Percentiles rank a stretch among this genome's conserved stretches.
Conservation (phyloP, 1,140 invertebrate species). For the Manduca sexta region DNA sequence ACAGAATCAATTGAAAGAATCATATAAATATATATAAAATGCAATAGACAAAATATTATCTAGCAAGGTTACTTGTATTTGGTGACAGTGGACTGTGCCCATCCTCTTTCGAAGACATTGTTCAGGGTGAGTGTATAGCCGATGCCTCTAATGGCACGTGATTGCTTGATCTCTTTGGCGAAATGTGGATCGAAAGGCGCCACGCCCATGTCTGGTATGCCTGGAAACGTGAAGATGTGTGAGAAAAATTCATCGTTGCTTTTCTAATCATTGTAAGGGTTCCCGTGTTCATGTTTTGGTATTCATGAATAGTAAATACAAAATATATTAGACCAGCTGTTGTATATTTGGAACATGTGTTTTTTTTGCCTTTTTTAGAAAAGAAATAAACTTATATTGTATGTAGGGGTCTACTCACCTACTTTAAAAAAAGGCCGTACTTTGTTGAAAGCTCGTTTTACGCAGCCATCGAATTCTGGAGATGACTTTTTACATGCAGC, state of each 20-base stretch:
- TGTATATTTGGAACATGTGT: no score
- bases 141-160: constrained; percentile 75
- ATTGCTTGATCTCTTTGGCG: constrained; percentile 78
- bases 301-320: no score
- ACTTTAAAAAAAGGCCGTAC: constrained; percentile 81
- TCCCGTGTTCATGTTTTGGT: no score
- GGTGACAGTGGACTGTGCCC: constrained; percentile 83
- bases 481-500: constrained; percentile 74
- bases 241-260: no score
- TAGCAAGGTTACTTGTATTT: constrained; percentile 74
- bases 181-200: constrained; percentile 85
- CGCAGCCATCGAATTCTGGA: constrained; percentile 80
- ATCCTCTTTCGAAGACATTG: constrained; percentile 84
- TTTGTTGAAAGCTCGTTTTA: constrained; percentile 82
- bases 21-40: no score
- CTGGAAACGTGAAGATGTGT: constrained; percentile 50
- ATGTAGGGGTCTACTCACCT: no score
- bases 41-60: no score
- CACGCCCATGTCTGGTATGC: constrained; percentile 81
- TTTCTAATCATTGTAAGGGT: no score
- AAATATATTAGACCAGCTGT: no score
- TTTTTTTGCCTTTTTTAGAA: no score
- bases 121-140: constrained; percentile 81
- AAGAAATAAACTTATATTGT: no score
- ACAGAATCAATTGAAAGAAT: background rate